These are phyloP conservation scores for Hipposideros armiger DNA, from an alignment of 2,113 vertebrate species.

Conservation along the genomic window DNA sequence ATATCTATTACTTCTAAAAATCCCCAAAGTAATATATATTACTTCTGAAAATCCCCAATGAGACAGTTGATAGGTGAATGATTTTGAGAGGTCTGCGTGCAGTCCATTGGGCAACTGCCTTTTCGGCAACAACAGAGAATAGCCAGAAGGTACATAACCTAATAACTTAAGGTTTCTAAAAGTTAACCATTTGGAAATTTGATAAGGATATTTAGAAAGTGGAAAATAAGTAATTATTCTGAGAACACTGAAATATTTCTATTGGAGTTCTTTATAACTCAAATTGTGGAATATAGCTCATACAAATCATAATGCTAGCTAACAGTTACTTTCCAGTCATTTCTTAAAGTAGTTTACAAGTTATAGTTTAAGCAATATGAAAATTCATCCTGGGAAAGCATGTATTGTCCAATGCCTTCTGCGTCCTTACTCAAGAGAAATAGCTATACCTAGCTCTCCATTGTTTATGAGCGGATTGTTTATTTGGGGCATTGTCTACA, in stretches of 20 bases:
- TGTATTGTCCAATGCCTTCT: slow-evolving; percentile 5
- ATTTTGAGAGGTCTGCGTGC: slow-evolving; percentile 14
- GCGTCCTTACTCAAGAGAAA: not conserved
- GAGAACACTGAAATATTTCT: slow-evolving; percentile 60
- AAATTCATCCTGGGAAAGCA: slow-evolving; percentile 47
- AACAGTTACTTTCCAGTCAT: slow-evolving; percentile 44
- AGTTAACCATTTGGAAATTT: slow-evolving; percentile 27
- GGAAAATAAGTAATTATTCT: slow-evolving; percentile 47
- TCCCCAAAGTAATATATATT: not conserved
- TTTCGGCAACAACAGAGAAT: not conserved
- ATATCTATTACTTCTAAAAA: slow-evolving; percentile 55
- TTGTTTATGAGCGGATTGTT: not conserved
- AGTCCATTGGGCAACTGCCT: not conserved
- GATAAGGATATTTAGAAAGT: slow-evolving; percentile 59
- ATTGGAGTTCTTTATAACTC: slow-evolving; percentile 60
- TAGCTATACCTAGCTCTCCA: not conserved
- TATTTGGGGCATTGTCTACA: not conserved
- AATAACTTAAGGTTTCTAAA: slow-evolving; percentile 42
- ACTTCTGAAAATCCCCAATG: slow-evolving; percentile 42
- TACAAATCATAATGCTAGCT: not conserved
- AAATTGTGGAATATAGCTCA: slow-evolving; percentile 42
- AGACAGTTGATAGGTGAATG: slow-evolving; percentile 33
- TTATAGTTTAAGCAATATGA: slow-evolving; percentile 36
- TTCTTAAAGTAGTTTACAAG: slow-evolving; percentile 50
- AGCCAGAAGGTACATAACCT: not conserved